Evolutionary conservation across 1,140 invertebrate genomes (phyloP), one percentile per base, ranked within the genome.

Genomic region (Scaptomyza hsui): DNA sequence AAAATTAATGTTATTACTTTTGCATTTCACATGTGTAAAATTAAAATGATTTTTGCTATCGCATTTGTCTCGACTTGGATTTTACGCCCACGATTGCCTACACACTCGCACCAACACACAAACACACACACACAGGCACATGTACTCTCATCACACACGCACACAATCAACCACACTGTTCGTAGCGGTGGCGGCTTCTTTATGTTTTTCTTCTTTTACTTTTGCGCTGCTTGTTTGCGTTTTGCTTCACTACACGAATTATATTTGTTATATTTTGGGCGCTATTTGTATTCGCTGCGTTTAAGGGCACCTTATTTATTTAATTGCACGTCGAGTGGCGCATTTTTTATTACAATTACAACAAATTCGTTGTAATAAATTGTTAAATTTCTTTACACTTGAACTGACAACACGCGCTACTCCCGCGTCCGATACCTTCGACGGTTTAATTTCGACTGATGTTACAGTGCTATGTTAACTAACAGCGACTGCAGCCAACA

Each of bases 171-270:
- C 37, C 60, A 45, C 59, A 51, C 44, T 57, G 73, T 69, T 55
- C 59, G 49, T 63, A 70, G 39, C 70, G 70, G 78, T 78, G 80
- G 80, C 80, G 81, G 81, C 78, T 86, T 85, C 77, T 85, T 85
- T 80, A 73, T 82, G 70, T 82, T 75, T 64, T 76, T 83, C 72
- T 82, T 74, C 63, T 60, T 77, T 70, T 73, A 18, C 64, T 39
- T 72, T 72, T 78, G n/a, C 18, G 55, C 64, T 72, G 55, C 61
- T 61, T 60, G 51, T 45, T 71, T 56, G 72, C 59, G 63, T 74
- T 77, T 67, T 64, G 61, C 56, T 57, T 69, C 65, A 61, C 24
- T 70, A 47, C 44, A 62, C 51, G 65, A 69, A 24, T 62, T 71
- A 44, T 70, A 67, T 62, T 79, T 41, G 47, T 55, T 79, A 53